Evolutionary conservation across 2,113 vertebrate genomes (phyloP).

Genomic region (Fregetta grallaria): DNA sequence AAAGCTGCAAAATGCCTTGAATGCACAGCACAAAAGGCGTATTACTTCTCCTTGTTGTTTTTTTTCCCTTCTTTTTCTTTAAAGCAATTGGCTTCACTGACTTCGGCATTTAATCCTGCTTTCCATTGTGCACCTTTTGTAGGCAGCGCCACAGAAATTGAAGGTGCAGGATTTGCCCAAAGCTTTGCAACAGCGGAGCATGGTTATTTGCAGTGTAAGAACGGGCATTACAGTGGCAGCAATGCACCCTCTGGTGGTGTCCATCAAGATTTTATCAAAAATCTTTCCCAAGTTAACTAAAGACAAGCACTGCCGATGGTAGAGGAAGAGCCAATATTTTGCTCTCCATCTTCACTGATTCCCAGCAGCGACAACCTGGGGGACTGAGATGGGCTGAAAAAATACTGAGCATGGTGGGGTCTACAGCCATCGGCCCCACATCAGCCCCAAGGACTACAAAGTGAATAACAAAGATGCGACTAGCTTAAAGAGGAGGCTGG

Average conservation of each 20-base stretch:
- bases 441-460: background rate
- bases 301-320: background rate
- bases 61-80: background rate
- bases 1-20: slow-evolving; percentile 38
- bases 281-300: background rate
- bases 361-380: background rate
- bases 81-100: background rate
- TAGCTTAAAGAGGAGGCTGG: background rate
- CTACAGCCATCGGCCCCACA: background rate
- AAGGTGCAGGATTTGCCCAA: background rate
- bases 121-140: background rate
- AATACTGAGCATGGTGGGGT: background rate
- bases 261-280: background rate
- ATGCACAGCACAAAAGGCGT: background rate
- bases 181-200: background rate
- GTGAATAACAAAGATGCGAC: background rate
- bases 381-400: background rate
- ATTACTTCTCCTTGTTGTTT: background rate
- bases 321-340: background rate
- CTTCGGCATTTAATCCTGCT: background rate
- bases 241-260: slow-evolving; percentile 71
- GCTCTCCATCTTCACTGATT: background rate
- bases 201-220: background rate
- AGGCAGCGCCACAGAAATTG: background rate
- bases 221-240: background rate